Base-by-base conservation (phyloP, 2,888 invertebrate species). In the Campoplex nolae region DNA sequence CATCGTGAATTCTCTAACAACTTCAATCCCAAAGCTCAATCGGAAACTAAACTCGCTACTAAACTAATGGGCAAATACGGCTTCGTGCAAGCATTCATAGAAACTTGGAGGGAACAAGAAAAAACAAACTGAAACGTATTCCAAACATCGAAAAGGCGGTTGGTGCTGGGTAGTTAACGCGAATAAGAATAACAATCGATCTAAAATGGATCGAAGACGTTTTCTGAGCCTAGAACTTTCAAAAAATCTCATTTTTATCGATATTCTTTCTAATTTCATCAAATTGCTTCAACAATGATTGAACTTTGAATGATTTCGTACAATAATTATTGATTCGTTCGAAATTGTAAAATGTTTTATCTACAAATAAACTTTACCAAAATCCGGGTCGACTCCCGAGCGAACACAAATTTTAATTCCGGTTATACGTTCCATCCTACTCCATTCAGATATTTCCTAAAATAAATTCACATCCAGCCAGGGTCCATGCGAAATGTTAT, bases 31-130 rank as follows among this genome's bases (percentile, higher is more conserved):
- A 7, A 42, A 51, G 18, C 28, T 51, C 48, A 71, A 71, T 71
- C 71, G 71, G 18, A 71, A 71, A 71, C 51, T 71, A 62, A 62
- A 51, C 32, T 62, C 62, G 62, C 32, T 16, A 71, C 71, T 48
- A 18, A 71, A 71, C 28, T 71, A 48, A 23, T 18, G 71, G 16
- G 6, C 32, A 18, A 13, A 48, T 0, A 28, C 23, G 9, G 23
- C n/a, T 42, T 45, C 68, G 18, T 62, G 16, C 42, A 11, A 45
- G 28, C 45, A 13, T 42, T 45, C 42, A 45, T 45, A 4, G 42
- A 42, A 70, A 70, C 28, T 45, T 70, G 28, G 23, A 11, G 6
- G 1, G 16, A 28, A 45, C 4, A 16, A 11, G 4, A 2, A 2
- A 16, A 45, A 68, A 42, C 13, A 6, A n/a, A 13, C 2, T 28